Evolutionary conservation across 2,797 vertebrate genomes (phyloP), one percentile per base, ranked within the genome.

Genomic region (Falco berigora): DNA sequence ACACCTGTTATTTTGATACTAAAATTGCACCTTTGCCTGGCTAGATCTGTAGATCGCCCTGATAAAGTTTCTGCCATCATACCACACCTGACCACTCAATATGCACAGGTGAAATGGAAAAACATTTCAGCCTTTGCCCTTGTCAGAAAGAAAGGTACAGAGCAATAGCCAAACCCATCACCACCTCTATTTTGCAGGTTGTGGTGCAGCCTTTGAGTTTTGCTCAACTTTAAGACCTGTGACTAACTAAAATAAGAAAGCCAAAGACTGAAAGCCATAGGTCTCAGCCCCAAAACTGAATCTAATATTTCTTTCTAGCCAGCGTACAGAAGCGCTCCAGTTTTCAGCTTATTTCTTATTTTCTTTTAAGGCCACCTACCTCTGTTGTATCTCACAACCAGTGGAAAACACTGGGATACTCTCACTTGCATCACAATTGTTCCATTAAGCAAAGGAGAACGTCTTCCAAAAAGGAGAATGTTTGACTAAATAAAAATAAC

Each of bases 1-100:
- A 0, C 5, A 40, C 12, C 18, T 42, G 4, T 10, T 42, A 7
- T 6, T 36, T 28, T 12, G 9, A 3, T 6, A 12, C 7, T 27
- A 9, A 50, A 80, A 62, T 2, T 10, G 10, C 30, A 14, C 47
- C 5, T 38, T 68, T 52, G 17, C 50, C 58, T 42, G n/a, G 14
- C 19, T 30, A 6, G 8, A 10, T 12, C 2, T 6, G 20, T 19
- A 47, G 24, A 5, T 7, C 38, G 12, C 14, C 25, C 56, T 40
- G n/a, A 71, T 17, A 24, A 73, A 38, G 27, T 15, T 53, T 49
- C 44, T 59, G 28, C 6, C 24, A 7, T 23, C 6, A 0, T 0
- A 36, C 3, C 25, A 4, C 19, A 8, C 23, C 49, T 44, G 56
- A 81, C 3, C 25, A 3, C 28, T 23, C 55, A 13, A 13, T 6